Evolutionary conservation across 2,797 vertebrate genomes (phyloP), one percentile per base, ranked within the genome.

Genomic region (Sebastes matsubarae): DNA sequence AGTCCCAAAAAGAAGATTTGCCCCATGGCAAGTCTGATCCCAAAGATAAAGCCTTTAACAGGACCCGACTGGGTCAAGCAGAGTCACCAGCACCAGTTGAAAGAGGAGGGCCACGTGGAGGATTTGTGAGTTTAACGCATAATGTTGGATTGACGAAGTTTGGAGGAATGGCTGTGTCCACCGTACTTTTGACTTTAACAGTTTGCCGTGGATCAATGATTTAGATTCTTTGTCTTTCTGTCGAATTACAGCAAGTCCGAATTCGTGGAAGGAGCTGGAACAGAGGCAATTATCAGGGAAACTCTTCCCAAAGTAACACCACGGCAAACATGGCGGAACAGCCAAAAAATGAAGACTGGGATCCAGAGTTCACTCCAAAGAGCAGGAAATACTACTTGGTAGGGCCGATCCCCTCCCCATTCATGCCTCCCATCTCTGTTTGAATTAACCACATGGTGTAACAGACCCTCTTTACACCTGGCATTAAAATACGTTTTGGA

Each of bases 341-440:
- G 24, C 93, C 55, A 88, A 95, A 96, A 61, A 97, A 96, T 77
- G 97, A 98, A 84, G 97, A 98, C 72, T 98, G 98, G 98, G 97
- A 98, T 83, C 97, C 97, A 0, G 98, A 99, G 79, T 98, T 96
- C 86, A 97, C 97, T 0, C 96, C 97, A 13, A 99, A 98, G 93
- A 98, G 96, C 97, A 98, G 97, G 94, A 97, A 98, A 85, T 99
- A 99, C 95, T 99, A 97, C 93, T 89, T 98, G 97, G 99, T 99
- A 97, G 4, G 96, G 92, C 61, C 12, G 1, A 55, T 68, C 22
- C 54, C 27, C 63, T 68, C 59, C 13, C 30, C 3, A 42, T 27
- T 18, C 3, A 38, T 38, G 8, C 5, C 7, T 74, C 0, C 8
- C 4, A 18, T 67, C 27, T 63, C 5, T 34, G 13, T 61, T 75